Evolutionary conservation across 2,797 vertebrate genomes (phyloP).

Genomic region (Myotis planiceps): DNA sequence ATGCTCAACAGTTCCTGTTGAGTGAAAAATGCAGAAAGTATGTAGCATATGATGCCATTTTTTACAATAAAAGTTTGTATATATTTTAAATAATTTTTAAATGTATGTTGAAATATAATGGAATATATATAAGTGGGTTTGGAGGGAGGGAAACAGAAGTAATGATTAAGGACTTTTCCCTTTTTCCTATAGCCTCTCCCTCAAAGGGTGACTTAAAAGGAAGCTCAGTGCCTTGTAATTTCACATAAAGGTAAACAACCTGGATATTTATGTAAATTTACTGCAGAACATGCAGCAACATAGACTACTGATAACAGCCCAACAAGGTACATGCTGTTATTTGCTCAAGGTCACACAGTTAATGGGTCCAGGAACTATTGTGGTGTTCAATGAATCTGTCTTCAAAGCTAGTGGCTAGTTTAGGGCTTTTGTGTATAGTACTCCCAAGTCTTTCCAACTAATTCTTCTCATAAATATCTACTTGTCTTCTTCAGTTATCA

Average conservation of each 20-base stretch:
- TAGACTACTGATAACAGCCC: neutral
- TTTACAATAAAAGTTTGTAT: neutral
- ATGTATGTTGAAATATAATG: neutral
- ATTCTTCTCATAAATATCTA: neutral
- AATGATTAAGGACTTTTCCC: constrained; percentile 16
- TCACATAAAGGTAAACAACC: neutral
- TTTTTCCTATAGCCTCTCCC: neutral
- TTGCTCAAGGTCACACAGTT: neutral
- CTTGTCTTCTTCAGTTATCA: neutral
- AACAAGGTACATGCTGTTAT: neutral
- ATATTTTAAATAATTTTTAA: neutral
- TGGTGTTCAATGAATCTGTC: neutral
- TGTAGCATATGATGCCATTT: neutral
- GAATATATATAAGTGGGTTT: neutral
- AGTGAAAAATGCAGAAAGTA: neutral
- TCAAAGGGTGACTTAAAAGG: neutral
- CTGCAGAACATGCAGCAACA: neutral
- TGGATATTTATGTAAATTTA: neutral
- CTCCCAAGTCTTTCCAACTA: neutral
- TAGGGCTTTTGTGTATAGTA: neutral
- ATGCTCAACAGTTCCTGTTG: neutral
- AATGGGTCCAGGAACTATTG: neutral
- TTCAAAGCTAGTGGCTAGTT: neutral
- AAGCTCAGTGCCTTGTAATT: neutral
- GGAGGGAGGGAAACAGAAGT: neutral